A percentile compares a stretch with the other conserved stretches of the same genome.
Evolutionary conservation across 2,888 invertebrate species (phyloP).

Genomic region (Cremastinae sp.): DNA sequence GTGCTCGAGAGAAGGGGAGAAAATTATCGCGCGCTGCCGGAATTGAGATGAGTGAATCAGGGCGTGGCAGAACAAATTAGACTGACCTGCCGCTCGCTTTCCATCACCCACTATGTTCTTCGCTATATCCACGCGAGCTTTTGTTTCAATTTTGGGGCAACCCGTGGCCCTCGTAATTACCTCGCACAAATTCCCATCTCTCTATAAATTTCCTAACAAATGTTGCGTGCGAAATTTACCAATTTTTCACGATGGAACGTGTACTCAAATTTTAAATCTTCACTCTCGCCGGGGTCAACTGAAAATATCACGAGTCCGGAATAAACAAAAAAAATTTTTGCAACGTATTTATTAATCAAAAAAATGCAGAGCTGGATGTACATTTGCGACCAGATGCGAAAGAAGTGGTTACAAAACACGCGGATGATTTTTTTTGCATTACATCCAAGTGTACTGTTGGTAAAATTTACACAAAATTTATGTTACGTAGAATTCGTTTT

Average conservation of each 20-base stretch:
- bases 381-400: no score
- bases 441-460: conserved; percentile 28
- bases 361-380: no score
- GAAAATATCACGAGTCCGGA: no score
- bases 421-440: no score
- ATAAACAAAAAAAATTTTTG: no score
- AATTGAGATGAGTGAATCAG: conserved; percentile 57
- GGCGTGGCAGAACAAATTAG: conserved; percentile 62
- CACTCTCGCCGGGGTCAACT: no score
- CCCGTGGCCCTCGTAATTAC: conserved; percentile 53
- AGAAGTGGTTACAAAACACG: no score
- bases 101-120: conserved; percentile 28
- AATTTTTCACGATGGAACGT: no score
- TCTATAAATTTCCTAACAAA: neutral
- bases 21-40: conserved; percentile 47
- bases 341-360: no score
- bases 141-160: conserved; percentile 56
- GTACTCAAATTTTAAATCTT: no score
- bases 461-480: conserved; percentile 19
- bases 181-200: conserved; percentile 36
- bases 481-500: neutral
- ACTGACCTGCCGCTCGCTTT: conserved; percentile 45
- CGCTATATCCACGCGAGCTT: conserved; percentile 40
- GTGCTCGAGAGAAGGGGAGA: conserved; percentile 3
- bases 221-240: no score